These are phyloP conservation scores for Caradrina kadenii DNA, from an alignment of 2,888 invertebrate genomes.

Conservation along the genomic window DNA sequence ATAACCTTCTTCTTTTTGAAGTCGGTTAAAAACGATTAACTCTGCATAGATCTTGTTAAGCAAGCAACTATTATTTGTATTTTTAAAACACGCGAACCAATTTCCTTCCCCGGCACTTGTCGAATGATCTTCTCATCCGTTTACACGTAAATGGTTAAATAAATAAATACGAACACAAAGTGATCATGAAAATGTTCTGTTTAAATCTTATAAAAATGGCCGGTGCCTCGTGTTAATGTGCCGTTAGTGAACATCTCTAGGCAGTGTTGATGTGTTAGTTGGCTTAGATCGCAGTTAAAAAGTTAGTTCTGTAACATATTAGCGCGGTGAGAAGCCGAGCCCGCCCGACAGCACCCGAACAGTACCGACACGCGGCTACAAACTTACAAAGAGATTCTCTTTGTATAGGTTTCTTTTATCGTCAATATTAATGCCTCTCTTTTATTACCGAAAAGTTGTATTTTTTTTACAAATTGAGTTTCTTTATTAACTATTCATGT, in stretches of 20 bases:
- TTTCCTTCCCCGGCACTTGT: too few relatives aligned
- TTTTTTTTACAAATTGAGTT: constrained; percentile 19
- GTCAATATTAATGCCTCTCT: constrained; percentile 18
- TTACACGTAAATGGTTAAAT: too few relatives aligned
- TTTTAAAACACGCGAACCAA: too few relatives aligned
- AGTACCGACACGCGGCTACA: neutral
- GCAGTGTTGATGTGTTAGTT: neutral
- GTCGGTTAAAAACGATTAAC: too few relatives aligned
- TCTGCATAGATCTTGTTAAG: too few relatives aligned
- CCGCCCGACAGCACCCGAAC: neutral
- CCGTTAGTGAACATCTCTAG: neutral
- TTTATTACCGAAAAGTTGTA: constrained; percentile 9
- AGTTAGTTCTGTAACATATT: neutral
- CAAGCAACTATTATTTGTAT: too few relatives aligned
- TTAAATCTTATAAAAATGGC: too few relatives aligned
- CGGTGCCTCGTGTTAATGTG: too few relatives aligned
- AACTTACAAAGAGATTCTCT: constrained; percentile 15
- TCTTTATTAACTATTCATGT: neutral
- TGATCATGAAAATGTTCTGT: too few relatives aligned
- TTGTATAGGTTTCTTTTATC: constrained; percentile 11
- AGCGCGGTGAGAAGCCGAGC: constrained; percentile 7
- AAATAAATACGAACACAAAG: too few relatives aligned
- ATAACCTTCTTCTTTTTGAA: too few relatives aligned
- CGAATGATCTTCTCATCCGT: too few relatives aligned
- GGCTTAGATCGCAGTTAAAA: neutral